Evolutionary conservation across 2,888 invertebrate species (phyloP).

Genomic region (Tetrapedia diversipes): DNA sequence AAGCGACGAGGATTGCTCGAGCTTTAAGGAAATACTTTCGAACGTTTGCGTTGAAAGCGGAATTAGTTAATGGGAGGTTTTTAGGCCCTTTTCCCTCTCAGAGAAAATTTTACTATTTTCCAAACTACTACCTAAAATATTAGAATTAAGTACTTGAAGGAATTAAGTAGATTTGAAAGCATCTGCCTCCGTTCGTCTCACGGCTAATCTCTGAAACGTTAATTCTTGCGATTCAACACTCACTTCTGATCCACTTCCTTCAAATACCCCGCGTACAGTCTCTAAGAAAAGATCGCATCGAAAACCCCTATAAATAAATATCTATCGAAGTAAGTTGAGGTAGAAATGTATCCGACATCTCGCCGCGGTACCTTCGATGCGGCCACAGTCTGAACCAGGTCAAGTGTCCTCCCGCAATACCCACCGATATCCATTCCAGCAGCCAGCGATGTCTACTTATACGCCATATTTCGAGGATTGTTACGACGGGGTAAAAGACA

Average conservation of each 20-base stretch:
- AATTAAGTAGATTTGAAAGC: too few relatives aligned
- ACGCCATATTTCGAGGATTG: constrained; percentile 67
- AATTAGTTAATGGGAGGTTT: not conserved
- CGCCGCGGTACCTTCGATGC: not conserved
- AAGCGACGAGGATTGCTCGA: not conserved
- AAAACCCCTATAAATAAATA: not conserved
- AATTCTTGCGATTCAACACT: too few relatives aligned
- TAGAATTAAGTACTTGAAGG: not conserved
- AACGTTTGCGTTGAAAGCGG: constrained; percentile 23
- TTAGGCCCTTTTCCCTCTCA: not conserved
- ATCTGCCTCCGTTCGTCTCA: too few relatives aligned
- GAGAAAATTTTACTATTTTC: not conserved
- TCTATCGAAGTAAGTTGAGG: not conserved
- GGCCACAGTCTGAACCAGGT: not conserved
- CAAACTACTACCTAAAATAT: not conserved
- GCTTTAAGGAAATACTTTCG: constrained; percentile 28
- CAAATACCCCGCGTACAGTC: not conserved
- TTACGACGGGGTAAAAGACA: constrained; percentile 60
- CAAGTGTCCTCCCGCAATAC: constrained; percentile 7
- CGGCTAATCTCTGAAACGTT: too few relatives aligned
- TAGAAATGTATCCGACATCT: not conserved
- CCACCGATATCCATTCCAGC: constrained; percentile 41
- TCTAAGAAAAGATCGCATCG: too few relatives aligned
- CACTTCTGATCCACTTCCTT: too few relatives aligned
- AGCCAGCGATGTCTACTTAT: constrained; percentile 60